Conservation (phyloP, 2,888 invertebrate genomes). For the Eupithecia centaureata region DNA sequence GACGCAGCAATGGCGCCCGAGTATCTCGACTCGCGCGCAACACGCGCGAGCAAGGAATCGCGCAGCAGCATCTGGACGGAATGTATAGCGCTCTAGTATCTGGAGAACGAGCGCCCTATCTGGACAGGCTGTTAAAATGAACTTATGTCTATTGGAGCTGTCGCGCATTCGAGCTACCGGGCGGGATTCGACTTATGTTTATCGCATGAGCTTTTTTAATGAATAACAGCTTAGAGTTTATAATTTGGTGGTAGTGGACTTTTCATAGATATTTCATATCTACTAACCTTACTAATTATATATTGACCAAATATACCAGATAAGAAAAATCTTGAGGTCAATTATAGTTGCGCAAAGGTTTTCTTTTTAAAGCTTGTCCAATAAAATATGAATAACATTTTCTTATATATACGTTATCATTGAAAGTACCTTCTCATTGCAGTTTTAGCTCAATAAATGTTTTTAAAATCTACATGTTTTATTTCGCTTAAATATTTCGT, state of each 20-base stretch:
- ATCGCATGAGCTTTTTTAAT: constrained; percentile 2
- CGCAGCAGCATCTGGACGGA: too few species aligned
- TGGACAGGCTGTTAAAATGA: too few species aligned
- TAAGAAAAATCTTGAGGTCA: background rate
- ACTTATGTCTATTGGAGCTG: too few species aligned
- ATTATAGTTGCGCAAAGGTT: background rate
- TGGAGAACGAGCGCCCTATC: too few species aligned
- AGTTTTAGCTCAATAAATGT: constrained; percentile 51
- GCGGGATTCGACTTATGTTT: background rate
- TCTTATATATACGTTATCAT: background rate
- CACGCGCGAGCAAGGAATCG: too few species aligned
- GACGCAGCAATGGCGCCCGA: too few species aligned
- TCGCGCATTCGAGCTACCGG: background rate
- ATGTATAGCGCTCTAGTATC: too few species aligned
- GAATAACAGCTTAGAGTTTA: background rate
- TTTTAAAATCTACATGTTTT: constrained; percentile 56
- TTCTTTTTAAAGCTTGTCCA: background rate
- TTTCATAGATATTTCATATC: background rate
- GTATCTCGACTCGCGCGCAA: too few species aligned
- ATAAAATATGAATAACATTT: background rate
- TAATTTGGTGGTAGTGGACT: background rate
- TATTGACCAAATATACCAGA: background rate
- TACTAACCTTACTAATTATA: background rate
- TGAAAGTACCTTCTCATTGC: background rate
- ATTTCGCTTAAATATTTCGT: too few species aligned